Evolutionary conservation across 2,797 vertebrate genomes (phyloP), one percentile per base, ranked within the genome.

Genomic region (Clarias pachynema): DNA sequence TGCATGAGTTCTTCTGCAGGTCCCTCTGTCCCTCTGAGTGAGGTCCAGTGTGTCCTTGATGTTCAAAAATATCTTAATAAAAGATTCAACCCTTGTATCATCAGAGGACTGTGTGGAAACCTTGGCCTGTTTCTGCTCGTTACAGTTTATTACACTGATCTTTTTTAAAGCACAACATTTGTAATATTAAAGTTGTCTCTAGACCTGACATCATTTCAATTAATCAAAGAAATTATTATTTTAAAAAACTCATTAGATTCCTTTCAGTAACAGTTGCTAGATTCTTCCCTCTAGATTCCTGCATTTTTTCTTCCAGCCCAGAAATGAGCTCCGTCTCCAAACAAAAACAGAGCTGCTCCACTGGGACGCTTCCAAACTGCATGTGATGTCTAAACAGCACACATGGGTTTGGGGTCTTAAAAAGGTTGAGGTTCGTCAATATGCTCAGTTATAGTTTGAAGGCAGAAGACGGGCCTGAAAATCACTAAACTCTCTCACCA

Each of bases 1-100:
- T 7, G 26, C 26, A 20, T 0, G 44, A 20, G 40, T 29, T 16
- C 70, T 49, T 10, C n/a, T 9, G 29, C n/a, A 18, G 74, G 74
- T 77, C 29, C 84, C 82, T 8, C 49, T 53, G 68, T 86, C 59
- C 49, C 49, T 53, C 49, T 72, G 60, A 79, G 73, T 37, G 9
- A 72, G 87, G 82, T 72, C 69, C 80, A 34, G 53, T 63, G 84
- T 81, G 85, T 81, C 86, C 87, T 88, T 86, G 88, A 85, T 74
- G 72, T 77, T 70, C 73, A 72, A 26, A 69, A 74, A 87, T 57
- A 83, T 85, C 82, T 70, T 62, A 70, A 29, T 81, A 73, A 85
- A 85, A 86, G 86, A 84, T 68, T 63, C 22, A 84, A 60, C 79
- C 79, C 56, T 86, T 40, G 65, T 81, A 84, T 79, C 82, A 85